Evolutionary conservation across 2,888 invertebrate species (phyloP).

Genomic region (Phragmatobia fuliginosa): DNA sequence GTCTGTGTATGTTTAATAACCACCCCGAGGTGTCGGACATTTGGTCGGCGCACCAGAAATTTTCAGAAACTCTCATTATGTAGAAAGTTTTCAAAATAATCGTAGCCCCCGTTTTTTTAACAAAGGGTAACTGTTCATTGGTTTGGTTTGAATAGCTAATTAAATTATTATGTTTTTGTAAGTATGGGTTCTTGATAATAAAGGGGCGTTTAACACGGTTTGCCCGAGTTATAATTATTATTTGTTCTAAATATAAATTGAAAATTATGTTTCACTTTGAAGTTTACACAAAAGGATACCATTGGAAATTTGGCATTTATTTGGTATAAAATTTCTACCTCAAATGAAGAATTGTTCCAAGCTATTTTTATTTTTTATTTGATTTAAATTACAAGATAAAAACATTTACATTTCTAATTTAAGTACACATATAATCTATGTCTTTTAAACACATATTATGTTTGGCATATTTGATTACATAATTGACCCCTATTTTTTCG

Average conservation of each 20-base stretch:
- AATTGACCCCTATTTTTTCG: too few relatives aligned
- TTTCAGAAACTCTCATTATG: constrained; percentile 48
- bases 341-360: background rate
- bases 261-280: background rate
- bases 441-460: too few relatives aligned
- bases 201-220: constrained; percentile 2
- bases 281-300: background rate
- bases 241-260: background rate
- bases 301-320: background rate
- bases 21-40: constrained; percentile 72
- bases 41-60: constrained; percentile 62
- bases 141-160: constrained; percentile 43
- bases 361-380: too few relatives aligned
- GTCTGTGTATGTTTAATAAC: constrained; percentile 53
- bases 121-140: constrained; percentile 35
- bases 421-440: too few relatives aligned
- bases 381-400: too few relatives aligned
- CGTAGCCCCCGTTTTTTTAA: constrained; percentile 33
- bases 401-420: too few relatives aligned
- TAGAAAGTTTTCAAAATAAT: constrained; percentile 44
- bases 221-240: background rate
- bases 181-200: background rate
- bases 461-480: background rate
- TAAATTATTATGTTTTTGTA: constrained; percentile 30
- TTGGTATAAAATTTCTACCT: background rate